Evolutionary conservation across 1,140 invertebrate species (phyloP), one percentile per base, ranked within the genome.

Genomic region (Panulirus ornatus): DNA sequence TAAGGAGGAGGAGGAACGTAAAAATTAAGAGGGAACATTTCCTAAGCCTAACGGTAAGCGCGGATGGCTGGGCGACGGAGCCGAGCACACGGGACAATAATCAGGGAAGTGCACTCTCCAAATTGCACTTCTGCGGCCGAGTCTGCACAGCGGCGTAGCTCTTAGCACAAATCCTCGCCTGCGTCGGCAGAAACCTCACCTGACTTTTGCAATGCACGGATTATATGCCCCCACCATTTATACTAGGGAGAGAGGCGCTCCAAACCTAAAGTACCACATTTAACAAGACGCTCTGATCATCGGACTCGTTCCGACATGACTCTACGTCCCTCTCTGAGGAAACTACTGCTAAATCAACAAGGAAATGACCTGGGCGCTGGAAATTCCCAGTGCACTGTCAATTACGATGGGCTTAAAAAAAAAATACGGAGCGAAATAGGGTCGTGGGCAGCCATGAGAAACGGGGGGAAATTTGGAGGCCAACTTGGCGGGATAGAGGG

Each of bases 101-200:
- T 79, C 76, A 54, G 76, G 76, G 38, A 34, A 79, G 76, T 79
- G 76, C 76, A 79, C 76, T 79, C 47, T 51, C 42, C 76, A 79
- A 79, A 79, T 79, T 79, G 47, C 42, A 51, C 44, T 79, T 1
- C 34, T 51, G 47, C 76, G 44, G 42, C 22, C n/a, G 14, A 34
- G 19, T 79, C 51, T 51, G 30, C 19, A 11, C 19, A 78, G 40
- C 9, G 75, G 42, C 38, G 75, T 47, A 78, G 44, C 36, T 44
- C n/a, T 27, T 42, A 78, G 75, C 30, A 78, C 75, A 78, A 78
- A 34, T 78, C 38, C 75, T 78, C 75, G 3, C n/a, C 22, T n/a
- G n/a, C n/a, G n/a, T n/a, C n/a, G n/a, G n/a, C n/a, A n/a, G n/a
- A n/a, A n/a, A n/a, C n/a, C n/a, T n/a, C n/a, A n/a, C n/a, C n/a